Evolutionary conservation across 2,797 vertebrate species (phyloP), one percentile per base, ranked within the genome.

Genomic region (Acanthiza pusilla): DNA sequence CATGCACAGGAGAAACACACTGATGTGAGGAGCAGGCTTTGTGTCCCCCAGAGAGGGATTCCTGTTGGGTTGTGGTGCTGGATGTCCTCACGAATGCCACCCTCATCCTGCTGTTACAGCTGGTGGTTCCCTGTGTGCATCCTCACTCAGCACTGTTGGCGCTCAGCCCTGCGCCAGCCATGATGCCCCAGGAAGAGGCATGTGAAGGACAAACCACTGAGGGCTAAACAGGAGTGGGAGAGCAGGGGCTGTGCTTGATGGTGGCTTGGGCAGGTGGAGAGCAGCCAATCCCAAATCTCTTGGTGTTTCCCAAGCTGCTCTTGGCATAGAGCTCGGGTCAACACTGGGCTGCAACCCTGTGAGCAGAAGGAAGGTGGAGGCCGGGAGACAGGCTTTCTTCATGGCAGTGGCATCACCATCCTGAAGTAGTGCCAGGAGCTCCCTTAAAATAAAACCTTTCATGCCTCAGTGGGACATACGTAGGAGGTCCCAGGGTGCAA

Each of bases 31-130:
- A 45, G 20, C 3, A 5, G 20, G 38, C 36, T 5, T 26, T 43
- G 18, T 3, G 4, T 47, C 10, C 16, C 15, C 13, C 17, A 3
- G 16, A n/a, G 14, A 60, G 32, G n/a, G 48, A 25, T 67, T 13
- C 2, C 47, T 65, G n/a, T 3, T 25, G 53, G n/a, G 14, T 21
- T 51, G 57, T 29, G 53, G 45, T 14, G 27, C 47, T 5, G 3
- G 0, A 0, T 48, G 23, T 82, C 50, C 55, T 74, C 6, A 1
- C 0, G 0, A 79, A n/a, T 47, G 51, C n/a, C 19, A 14, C 9
- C 48, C 6, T 11, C 1, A 5, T 68, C 16, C 51, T 78, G 13
- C 51, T 1, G 1, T 43, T 62, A 22, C 13, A 0, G 0, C 60
- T 45, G 32, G 9, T 71, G 16, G 17, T 45, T 72, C 22, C 19